Conservation (phyloP, 1,140 invertebrate genomes). For the Chrysoperla carnea region DNA sequence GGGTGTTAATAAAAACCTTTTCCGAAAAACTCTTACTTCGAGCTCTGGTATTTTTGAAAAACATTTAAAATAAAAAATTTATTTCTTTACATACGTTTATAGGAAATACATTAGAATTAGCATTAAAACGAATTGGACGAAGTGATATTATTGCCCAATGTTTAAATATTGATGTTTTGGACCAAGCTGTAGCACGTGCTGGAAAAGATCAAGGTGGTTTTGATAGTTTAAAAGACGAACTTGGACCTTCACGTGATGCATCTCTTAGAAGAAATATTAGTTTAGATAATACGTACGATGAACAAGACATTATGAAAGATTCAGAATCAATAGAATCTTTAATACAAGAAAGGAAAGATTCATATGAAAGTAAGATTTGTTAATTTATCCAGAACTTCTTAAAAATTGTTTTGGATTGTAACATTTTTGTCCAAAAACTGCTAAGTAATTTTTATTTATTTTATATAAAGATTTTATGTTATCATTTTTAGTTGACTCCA, state of each 20-base stretch:
- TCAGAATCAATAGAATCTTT: conserved; percentile 43
- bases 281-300: conserved; percentile 30
- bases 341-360: conserved; percentile 19
- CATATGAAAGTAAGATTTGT: background rate
- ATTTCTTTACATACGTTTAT: conserved; percentile 12
- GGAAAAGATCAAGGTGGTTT: conserved; percentile 53
- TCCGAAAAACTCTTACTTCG: too few species aligned
- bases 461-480: background rate
- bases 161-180: conserved; percentile 67
- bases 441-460: background rate
- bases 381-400: too few species aligned
- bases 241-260: conserved; percentile 42
- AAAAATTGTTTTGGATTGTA: too few species aligned
- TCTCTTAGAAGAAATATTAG: conserved; percentile 35
- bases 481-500: background rate
- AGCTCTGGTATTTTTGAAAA: too few species aligned
- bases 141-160: conserved; percentile 90
- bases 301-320: conserved; percentile 53
- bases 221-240: conserved; percentile 49
- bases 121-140: conserved; percentile 70
- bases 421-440: too few species aligned
- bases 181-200: conserved; percentile 49
- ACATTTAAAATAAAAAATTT: background rate
- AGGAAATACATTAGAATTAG: conserved; percentile 77
- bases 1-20: too few species aligned